phyloP scores from a whole-genome alignment of 2,113 vertebrate genomes.

The Rhea pennata region DNA sequence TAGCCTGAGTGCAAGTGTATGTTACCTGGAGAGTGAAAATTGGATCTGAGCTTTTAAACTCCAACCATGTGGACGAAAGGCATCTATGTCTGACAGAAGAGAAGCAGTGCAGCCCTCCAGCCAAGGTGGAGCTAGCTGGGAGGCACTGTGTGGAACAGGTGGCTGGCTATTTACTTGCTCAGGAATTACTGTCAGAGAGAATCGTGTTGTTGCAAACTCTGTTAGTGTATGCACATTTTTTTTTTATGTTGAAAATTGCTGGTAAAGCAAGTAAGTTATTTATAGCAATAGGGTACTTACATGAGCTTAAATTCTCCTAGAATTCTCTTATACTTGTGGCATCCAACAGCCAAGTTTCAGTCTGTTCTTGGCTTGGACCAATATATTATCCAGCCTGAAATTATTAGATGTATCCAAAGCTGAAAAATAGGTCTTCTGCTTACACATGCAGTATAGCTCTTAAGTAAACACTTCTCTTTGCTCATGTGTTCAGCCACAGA shows the following conservation, averaged over 20 bases:
- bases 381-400: neutral
- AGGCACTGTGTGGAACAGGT: neutral
- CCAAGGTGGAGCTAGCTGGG: neutral
- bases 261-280: neutral
- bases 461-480: neutral
- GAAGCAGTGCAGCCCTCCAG: neutral
- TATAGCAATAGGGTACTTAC: neutral
- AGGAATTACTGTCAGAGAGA: neutral
- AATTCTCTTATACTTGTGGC: neutral
- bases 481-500: neutral
- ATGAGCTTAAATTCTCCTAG: neutral
- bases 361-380: neutral
- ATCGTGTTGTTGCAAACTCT: neutral
- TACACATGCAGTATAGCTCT: neutral
- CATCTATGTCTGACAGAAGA: neutral
- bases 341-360: neutral
- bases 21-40: neutral
- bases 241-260: neutral
- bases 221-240: neutral
- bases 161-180: neutral
- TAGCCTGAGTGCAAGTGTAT: accelerated
- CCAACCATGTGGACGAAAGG: neutral
- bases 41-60: neutral
- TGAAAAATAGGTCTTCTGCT: neutral
- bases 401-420: neutral